Percentiles rank a stretch among this genome's conserved stretches.
These are phyloP conservation scores for Chiroxiphia lanceolata DNA, from an alignment of 2,797 vertebrate species.

Conservation along the genomic window DNA sequence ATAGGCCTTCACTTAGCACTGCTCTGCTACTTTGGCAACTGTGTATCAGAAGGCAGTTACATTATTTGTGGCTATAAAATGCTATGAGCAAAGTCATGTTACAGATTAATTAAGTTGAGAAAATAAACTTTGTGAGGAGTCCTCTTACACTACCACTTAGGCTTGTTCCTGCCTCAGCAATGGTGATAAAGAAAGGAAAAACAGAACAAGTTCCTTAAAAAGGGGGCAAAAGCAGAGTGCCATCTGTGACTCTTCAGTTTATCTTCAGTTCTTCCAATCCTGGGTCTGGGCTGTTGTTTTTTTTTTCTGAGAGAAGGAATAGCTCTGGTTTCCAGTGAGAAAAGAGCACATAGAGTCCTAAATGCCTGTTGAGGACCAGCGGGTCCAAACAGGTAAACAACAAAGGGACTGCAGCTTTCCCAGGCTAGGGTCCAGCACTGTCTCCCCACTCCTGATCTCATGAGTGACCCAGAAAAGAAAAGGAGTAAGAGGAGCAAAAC, in stretches of 20 bases:
- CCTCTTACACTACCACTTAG: not conserved
- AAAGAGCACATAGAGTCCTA: not conserved
- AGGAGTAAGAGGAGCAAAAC: not conserved
- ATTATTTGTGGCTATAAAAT: not conserved
- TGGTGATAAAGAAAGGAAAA: not conserved
- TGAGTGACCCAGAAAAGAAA: not conserved
- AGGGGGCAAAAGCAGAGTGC: not conserved
- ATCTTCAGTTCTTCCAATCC: not conserved
- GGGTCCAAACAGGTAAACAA: not conserved
- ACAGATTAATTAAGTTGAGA: not conserved
- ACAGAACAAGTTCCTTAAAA: not conserved
- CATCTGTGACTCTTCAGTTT: not conserved
- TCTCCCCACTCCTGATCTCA: accelerated
- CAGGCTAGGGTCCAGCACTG: not conserved
- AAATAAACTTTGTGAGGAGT: not conserved
- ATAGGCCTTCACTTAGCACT: not conserved
- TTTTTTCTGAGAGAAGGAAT: not conserved
- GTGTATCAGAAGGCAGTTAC: not conserved
- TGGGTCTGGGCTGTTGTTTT: not conserved
- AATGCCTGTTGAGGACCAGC: not conserved
- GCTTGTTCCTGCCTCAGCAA: not conserved
- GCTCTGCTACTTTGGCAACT: not conserved
- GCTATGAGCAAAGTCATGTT: not conserved
- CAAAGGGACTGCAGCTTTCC: not conserved
- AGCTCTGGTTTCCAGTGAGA: not conserved